Evolutionary conservation across 1,140 invertebrate genomes (phyloP).

Genomic region (Drosophila punjabiensis): DNA sequence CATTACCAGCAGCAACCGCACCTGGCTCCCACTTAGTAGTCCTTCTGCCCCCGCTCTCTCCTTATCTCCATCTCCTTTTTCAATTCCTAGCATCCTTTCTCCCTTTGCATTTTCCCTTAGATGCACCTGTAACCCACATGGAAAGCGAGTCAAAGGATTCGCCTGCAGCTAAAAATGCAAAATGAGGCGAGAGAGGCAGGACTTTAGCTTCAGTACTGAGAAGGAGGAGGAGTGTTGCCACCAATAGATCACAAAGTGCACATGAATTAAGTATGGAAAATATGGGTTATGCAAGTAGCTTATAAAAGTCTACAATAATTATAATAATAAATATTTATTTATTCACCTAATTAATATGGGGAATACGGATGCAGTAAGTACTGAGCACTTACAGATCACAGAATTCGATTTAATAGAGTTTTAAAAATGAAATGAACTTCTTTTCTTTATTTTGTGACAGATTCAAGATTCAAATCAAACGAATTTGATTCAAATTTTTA

Average conservation of each 20-base stretch:
- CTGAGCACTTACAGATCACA: no score
- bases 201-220: not conserved
- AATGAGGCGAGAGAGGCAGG: not conserved
- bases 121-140: conserved; percentile 45
- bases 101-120: conserved; percentile 11
- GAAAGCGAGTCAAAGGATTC: conserved; percentile 30
- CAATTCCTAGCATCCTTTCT: not conserved
- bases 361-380: no score
- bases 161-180: conserved; percentile 16
- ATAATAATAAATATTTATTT: no score
- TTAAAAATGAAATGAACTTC: no score
- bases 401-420: no score
- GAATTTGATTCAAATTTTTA: no score
- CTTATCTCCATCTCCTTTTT: not conserved
- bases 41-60: not conserved
- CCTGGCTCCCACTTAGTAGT: conserved; percentile 33
- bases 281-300: not conserved
- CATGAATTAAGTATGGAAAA: not conserved
- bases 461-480: no score
- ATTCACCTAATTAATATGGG: no score
- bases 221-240: not conserved
- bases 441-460: no score
- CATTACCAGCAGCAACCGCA: conserved; percentile 24
- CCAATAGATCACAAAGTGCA: not conserved
- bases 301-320: not conserved